Base-by-base conservation (phyloP, 2,888 invertebrate species). In the Drosophila falleni region DNA sequence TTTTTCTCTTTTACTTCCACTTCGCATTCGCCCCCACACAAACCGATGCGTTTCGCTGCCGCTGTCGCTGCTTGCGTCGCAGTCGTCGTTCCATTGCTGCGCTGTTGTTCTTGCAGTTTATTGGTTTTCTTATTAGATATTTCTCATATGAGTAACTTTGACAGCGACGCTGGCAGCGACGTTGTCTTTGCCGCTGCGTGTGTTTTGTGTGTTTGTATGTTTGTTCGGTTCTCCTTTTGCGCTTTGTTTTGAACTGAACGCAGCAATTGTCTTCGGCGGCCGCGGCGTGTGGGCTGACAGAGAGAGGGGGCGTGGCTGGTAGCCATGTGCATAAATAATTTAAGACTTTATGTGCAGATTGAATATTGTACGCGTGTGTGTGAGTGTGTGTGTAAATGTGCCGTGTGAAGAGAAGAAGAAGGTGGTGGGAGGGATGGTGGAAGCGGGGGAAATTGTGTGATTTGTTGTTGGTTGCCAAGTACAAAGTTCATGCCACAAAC, bases 81-180 rank as follows among this genome's bases (percentile, higher is more conserved):
- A 31, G 58, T 39, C 41, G 26, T 11, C 29, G 42, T 19, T 41
- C 33, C 23, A 33, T 3, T 33, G 65, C 47, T 26, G 56, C 37
- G 41, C 47, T 64, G 74, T 56, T 78, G 65, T 68, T 78, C 75
- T 67, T 79, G 69, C 71, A 81, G 72, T 76, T 75, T 86, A 73
- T 69, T 76, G 73, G 78, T 75, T 86, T 85, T 86, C 81, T 86
- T 86, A 78, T 86, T 82, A 75, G 81, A 82, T 83, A 78, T 72
- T 69, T 76, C 60, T 71, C 71, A 74, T 78, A 72, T 80, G 77
- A 74, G 69, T 79, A 64, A 78, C 81, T 72, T 53, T 46, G 61
- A 49, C 60, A 53, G 76, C 29, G 61, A 23, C 59, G 64, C 41
- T 61, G 55, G 39, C 53, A 29, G 62, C 47, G 66, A 16, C 16